phyloP scores from a whole-genome alignment of 2,113 vertebrate genomes.

The Cyrtonyx montezumae region DNA sequence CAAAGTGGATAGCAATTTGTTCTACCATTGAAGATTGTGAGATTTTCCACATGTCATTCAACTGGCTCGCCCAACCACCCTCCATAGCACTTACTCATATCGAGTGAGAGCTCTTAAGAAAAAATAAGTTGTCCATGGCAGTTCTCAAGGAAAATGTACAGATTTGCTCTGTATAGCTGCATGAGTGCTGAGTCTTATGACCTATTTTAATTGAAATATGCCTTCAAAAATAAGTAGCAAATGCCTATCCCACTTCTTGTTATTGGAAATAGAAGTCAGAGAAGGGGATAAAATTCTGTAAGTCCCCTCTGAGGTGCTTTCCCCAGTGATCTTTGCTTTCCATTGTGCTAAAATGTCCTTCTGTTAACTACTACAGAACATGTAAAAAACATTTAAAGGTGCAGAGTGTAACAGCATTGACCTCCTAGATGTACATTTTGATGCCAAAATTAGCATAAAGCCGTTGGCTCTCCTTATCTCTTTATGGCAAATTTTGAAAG shows the following conservation, averaged over 20 bases:
- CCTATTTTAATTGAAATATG: neutral
- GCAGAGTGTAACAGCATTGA: neutral
- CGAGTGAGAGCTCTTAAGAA: neutral
- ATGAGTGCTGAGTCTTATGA: neutral
- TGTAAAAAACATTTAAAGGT: neutral
- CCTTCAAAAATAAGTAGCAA: neutral
- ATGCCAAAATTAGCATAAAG: neutral
- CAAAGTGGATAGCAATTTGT: conserved; percentile 60
- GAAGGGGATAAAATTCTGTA: neutral
- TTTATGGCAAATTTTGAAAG: neutral
- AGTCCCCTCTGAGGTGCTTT: neutral
- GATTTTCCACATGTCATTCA: neutral
- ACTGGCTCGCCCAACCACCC: neutral
- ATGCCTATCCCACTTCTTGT: neutral
- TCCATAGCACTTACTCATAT: conserved; percentile 3
- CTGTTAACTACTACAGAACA: neutral
- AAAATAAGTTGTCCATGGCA: neutral
- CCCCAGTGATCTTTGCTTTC: neutral
- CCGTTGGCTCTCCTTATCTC: neutral
- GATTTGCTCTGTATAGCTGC: rapidly evolving
- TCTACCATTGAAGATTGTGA: conserved; percentile 6
- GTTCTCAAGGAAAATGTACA: neutral
- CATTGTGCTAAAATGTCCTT: neutral
- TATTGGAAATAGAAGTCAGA: neutral
- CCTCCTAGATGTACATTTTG: neutral